Conservation (phyloP, 2,888 invertebrate species). For the Phaonia tiefii region DNA sequence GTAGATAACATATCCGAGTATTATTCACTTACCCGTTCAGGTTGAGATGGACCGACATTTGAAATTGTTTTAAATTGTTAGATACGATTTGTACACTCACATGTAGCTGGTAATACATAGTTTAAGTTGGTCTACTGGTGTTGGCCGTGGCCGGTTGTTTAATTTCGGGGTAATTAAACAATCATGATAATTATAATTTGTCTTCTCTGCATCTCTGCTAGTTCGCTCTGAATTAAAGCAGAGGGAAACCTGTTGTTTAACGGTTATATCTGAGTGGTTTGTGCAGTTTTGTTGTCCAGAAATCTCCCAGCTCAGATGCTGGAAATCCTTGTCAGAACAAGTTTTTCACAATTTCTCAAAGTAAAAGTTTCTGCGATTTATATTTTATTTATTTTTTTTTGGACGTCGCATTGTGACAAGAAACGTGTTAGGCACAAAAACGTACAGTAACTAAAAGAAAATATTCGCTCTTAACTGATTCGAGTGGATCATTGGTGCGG, state of each 20-base stretch:
- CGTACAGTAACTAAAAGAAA: slow-evolving; percentile 34
- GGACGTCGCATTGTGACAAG: slow-evolving; percentile 49
- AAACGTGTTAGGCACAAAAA: slow-evolving; percentile 59
- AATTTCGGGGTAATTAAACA: slow-evolving; percentile 64
- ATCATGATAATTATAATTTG: slow-evolving; percentile 59
- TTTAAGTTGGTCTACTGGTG: slow-evolving; percentile 17
- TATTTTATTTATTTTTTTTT: too few species aligned
- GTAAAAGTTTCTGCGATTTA: slow-evolving; percentile 62
- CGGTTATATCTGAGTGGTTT: slow-evolving; percentile 34
- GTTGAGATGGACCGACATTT: not conserved
- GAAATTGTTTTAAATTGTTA: slow-evolving; percentile 25
- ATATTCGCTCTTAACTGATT: slow-evolving; percentile 58
- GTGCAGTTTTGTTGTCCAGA: slow-evolving; percentile 19
- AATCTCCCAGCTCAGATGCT: slow-evolving; percentile 27
- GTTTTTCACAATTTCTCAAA: slow-evolving; percentile 63
- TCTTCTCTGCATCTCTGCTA: slow-evolving; percentile 33
- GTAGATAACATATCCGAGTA: not conserved
- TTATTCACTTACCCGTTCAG: not conserved
- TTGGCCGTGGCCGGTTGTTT: slow-evolving; percentile 45
- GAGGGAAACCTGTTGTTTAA: slow-evolving; percentile 56
- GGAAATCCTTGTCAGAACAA: slow-evolving; percentile 61
- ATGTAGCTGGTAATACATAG: not conserved
- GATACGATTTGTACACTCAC: not conserved
- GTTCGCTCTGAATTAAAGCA: not conserved
- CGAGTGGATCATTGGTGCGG: slow-evolving; percentile 50